Evolutionary conservation across 2,888 invertebrate species (phyloP).

Genomic region (Dryobota labecula): DNA sequence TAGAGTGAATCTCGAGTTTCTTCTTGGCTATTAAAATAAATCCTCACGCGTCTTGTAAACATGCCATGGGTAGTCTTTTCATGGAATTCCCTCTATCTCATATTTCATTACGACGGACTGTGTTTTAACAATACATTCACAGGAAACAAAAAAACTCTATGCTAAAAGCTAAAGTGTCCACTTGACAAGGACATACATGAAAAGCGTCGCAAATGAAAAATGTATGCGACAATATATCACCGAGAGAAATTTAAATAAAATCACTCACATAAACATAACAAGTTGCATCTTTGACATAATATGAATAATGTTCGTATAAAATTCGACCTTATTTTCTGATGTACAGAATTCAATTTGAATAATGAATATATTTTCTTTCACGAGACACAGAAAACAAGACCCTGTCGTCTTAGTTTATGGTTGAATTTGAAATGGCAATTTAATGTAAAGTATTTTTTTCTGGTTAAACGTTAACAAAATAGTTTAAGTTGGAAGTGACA

Average conservation of each 20-base stretch:
- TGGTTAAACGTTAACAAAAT: conserved; percentile 60
- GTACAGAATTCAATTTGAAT: conserved; percentile 52
- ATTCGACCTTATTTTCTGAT: conserved; percentile 45
- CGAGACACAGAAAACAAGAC: conserved; percentile 14
- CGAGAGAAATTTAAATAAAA: conserved; percentile 69
- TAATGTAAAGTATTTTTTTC: conserved; percentile 46
- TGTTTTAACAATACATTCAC: conserved; percentile 51
- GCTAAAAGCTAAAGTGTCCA: conserved; percentile 65
- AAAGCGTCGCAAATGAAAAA: conserved; percentile 69
- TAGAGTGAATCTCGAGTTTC: neutral
- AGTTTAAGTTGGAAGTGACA: conserved; percentile 65
- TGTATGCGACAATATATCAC: conserved; percentile 67
- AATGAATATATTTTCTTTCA: conserved; percentile 13
- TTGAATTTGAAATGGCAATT: conserved; percentile 17
- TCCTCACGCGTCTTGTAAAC: neutral
- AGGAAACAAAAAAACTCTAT: conserved; percentile 46
- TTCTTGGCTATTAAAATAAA: conserved; percentile 27
- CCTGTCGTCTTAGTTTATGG: neutral
- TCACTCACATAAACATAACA: conserved; percentile 63
- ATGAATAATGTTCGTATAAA: conserved; percentile 43
- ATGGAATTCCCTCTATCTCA: conserved; percentile 9
- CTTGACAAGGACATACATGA: conserved; percentile 66
- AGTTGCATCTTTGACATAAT: conserved; percentile 61
- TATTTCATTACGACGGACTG: conserved; percentile 47
- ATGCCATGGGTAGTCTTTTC: conserved; percentile 7